Base-by-base conservation (phyloP, 2,888 invertebrate genomes). In the Mermis nigrescens region DNA sequence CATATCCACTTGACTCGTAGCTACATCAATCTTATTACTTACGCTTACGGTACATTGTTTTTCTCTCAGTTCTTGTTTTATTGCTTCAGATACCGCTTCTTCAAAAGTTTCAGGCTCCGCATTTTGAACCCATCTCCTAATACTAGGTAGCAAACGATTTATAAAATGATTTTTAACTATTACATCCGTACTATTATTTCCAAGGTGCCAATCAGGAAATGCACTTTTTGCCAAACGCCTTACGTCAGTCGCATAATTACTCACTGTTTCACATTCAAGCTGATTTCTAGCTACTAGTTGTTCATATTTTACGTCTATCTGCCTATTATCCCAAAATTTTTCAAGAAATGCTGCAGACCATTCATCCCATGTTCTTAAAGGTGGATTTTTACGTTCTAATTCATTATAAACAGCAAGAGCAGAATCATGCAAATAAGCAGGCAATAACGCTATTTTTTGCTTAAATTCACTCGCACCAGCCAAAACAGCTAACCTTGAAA, bases 291-390 rank as follows among this genome's bases (percentile, higher is more conserved):
- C 48, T 7, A 48, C 24, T 24, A 48, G 48, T 24, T 48, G 19
- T 48, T 48, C 48, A 24, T 48, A 48, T 48, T 48, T 48, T 4
- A 48, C 24, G 24, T 48, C 48, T n/a, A 48, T 24, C 48, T 48
- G 48, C 38, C 48, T 12, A 48, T 48, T 48, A 24, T 48, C 48
- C 12, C 4, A 24, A 24, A 48, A 48, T 12, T 24, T 12, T 12
- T 48, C 24, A 7, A 48, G 24, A 48, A 48, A 48, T 24, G 48
- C 48, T 7, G 12, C 24, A 4, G 48, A 48, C 48, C 48, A 48
- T 24, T 48, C 48, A 24, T 48, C 48, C 48, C 48, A 48, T 12
- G 19, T 48, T 7, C 4, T 4, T 7, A 48, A 24, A 48, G 48
- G 19, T 12, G 48, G 48, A 48, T 48, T 48, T 24, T 24, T 12